phyloP scores from a whole-genome alignment of 2,888 invertebrate genomes.

The Dysmachus trigonus region DNA sequence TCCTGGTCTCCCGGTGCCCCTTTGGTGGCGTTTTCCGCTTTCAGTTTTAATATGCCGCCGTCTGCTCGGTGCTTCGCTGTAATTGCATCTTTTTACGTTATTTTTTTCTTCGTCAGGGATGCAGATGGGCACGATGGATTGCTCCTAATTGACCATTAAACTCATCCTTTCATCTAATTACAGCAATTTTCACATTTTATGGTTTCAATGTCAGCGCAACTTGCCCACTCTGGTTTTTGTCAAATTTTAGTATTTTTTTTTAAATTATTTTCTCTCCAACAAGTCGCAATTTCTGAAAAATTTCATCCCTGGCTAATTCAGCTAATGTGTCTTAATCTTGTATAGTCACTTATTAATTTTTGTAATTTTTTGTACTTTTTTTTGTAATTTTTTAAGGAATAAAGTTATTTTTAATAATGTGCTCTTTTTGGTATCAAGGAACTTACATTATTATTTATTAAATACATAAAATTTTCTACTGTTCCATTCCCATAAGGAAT shows the following conservation, averaged over 20 bases:
- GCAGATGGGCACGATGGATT: constrained; percentile 5
- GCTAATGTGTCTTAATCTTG: not conserved
- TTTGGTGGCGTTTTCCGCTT: not conserved
- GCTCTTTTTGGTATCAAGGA: not conserved
- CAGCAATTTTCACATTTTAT: constrained; percentile 32
- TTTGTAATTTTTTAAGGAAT: not conserved
- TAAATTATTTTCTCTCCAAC: not conserved
- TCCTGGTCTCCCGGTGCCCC: not conserved
- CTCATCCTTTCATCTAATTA: constrained; percentile 2
- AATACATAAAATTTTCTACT: too few relatives aligned
- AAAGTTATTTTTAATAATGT: not conserved
- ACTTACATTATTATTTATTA: too few relatives aligned
- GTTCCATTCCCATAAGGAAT: too few relatives aligned
- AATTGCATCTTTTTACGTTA: constrained; percentile 3
- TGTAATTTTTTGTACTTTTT: not conserved
- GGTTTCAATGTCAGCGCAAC: not conserved
- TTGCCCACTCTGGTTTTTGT: not conserved
- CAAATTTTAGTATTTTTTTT: not conserved
- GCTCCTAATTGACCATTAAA: constrained; percentile 24
- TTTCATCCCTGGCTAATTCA: not conserved
- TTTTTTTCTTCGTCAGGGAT: not conserved
- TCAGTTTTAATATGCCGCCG: not conserved
- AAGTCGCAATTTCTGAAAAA: not conserved
- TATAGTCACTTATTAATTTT: not conserved
- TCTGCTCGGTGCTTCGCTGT: not conserved